A percentile compares a stretch with the other conserved stretches of the same genome.
These are phyloP conservation scores for Micromys minutus DNA, from an alignment of 2,113 vertebrate species.

Conservation along the genomic window DNA sequence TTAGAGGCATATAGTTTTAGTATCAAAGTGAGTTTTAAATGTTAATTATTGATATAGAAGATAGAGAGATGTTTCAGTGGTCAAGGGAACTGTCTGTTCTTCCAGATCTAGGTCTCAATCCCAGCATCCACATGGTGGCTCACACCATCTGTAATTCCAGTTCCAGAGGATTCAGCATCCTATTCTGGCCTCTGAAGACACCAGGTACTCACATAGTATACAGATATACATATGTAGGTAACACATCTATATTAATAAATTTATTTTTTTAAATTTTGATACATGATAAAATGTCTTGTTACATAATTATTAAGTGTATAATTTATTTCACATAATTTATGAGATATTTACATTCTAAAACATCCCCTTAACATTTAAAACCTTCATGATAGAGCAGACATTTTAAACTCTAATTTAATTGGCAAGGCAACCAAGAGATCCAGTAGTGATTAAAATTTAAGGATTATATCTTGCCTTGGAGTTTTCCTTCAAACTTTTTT, in stretches of 20 bases:
- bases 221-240: not conserved
- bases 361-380: constrained; percentile 18
- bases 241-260: not conserved
- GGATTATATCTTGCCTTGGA: not conserved
- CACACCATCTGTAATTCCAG: not conserved
- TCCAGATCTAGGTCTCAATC: not conserved
- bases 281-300: not conserved
- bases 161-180: not conserved
- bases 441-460: not conserved
- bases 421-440: not conserved
- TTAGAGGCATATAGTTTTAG: not conserved
- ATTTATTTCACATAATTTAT: constrained; percentile 34
- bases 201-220: not conserved
- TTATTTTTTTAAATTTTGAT: not conserved
- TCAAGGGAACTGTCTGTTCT: not conserved
- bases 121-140: not conserved
- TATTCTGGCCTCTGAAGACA: not conserved
- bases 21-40: constrained; percentile 4
- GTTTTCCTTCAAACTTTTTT: not conserved
- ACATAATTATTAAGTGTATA: not conserved
- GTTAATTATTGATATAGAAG: not conserved
- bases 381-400: not conserved
- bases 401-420: constrained; percentile 28
- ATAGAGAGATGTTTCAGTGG: not conserved
- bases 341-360: not conserved